Percentiles rank a stretch among this genome's conserved stretches.
phyloP scores from a whole-genome alignment of 92 coral and sea anemone genomes.

The Isaurus tuberculatus region DNA sequence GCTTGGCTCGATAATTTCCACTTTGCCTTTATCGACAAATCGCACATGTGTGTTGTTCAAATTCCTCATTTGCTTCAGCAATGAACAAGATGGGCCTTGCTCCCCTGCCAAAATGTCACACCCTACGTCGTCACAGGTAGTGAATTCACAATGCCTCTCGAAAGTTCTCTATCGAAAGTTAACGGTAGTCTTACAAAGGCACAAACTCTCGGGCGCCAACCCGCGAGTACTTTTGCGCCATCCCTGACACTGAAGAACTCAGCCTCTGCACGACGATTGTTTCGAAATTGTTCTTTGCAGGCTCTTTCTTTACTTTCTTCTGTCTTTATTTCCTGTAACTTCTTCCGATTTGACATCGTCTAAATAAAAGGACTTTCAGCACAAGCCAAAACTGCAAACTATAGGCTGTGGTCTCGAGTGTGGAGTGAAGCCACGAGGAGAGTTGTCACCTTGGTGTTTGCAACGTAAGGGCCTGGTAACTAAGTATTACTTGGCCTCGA shows the following conservation, averaged over 20 bases:
- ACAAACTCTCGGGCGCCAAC: conserved; percentile 54
- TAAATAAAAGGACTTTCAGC: not conserved
- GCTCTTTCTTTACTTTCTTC: conserved; percentile 5
- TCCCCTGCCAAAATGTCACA: conserved; percentile 50
- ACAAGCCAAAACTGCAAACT: conserved; percentile 5
- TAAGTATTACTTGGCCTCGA: too few species aligned
- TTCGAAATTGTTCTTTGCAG: not conserved
- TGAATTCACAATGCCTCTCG: conserved; percentile 11
- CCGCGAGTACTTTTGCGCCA: conserved; percentile 48
- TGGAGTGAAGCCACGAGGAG: not conserved
- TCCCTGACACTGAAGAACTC: conserved; percentile 53
- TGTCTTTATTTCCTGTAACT: not conserved
- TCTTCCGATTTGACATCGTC: conserved; percentile 20
- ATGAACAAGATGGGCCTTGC: conserved; percentile 47
- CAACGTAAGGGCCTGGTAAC: not conserved
- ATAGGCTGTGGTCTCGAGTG: not conserved
- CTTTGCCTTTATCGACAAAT: conserved; percentile 10
- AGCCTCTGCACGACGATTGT: conserved; percentile 47
- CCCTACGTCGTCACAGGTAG: not conserved
- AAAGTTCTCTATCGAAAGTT: conserved; percentile 19
- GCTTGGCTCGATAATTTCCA: conserved; percentile 13
- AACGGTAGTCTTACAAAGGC: conserved; percentile 13
- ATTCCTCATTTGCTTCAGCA: conserved; percentile 38
- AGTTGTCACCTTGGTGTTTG: conserved; percentile 3
- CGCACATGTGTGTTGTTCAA: conserved; percentile 8